phyloP scores from a whole-genome alignment of 2,888 invertebrate species.

The Agriopis aurantiaria region DNA sequence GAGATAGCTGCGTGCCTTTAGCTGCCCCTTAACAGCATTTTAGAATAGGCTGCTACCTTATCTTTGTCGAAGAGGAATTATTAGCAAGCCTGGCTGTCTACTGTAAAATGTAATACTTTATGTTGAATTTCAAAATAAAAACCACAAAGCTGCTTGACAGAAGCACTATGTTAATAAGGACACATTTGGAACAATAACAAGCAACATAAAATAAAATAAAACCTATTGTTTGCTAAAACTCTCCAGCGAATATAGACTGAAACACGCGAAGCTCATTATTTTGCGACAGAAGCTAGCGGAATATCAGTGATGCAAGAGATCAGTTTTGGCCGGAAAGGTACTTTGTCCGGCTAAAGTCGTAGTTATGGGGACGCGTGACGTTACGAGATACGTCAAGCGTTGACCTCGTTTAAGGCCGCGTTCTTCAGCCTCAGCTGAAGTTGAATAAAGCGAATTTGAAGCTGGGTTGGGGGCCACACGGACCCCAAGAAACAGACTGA shows the following conservation, averaged over 20 bases:
- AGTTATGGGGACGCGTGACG: no score
- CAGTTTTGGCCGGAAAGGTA: conserved; percentile 26
- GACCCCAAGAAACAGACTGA: no score
- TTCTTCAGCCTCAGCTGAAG: no score
- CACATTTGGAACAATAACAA: not conserved
- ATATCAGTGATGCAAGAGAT: conserved; percentile 30
- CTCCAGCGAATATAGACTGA: conserved; percentile 6
- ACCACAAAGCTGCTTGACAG: not conserved
- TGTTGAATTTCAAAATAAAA: not conserved
- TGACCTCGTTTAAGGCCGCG: no score
- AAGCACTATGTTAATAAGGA: conserved; percentile 7
- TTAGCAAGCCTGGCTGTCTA: not conserved
- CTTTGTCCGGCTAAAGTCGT: not conserved
- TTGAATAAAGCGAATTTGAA: no score
- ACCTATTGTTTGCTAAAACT: conserved; percentile 28
- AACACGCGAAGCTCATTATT: conserved; percentile 33
- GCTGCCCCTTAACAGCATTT: no score
- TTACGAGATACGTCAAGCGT: no score
- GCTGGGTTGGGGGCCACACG: no score
- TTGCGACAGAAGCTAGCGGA: conserved; percentile 25
- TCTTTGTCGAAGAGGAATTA: no score
- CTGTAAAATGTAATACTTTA: not conserved
- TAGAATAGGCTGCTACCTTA: no score
- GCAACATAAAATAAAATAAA: conserved; percentile 12
- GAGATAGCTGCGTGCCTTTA: no score